Conservation (phyloP, 2,113 vertebrate species). For the Chamaea fasciata region DNA sequence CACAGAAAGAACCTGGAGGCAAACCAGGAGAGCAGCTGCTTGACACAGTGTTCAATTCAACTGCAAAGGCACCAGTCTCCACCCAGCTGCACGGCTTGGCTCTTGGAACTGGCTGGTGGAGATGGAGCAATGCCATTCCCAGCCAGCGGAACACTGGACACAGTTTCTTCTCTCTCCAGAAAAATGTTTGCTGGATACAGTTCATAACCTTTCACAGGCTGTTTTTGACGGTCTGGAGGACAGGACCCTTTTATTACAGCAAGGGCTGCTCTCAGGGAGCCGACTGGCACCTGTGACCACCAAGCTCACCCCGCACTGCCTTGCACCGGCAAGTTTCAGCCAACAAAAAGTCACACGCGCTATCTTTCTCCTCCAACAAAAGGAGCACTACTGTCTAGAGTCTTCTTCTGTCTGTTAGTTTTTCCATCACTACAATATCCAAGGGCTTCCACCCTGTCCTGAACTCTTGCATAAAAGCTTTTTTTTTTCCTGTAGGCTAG, state of each 20-base stretch:
- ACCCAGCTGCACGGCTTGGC: not conserved
- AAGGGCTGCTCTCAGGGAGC: not conserved
- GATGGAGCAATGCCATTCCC: not conserved
- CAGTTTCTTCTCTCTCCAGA: not conserved
- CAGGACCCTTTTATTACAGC: not conserved
- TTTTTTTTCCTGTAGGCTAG: not conserved
- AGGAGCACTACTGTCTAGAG: not conserved
- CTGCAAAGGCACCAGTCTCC: not conserved
- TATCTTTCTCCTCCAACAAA: not conserved
- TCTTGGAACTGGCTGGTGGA: not conserved
- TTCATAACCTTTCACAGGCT: not conserved
- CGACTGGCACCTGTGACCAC: fast-evolving
- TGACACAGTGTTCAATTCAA: not conserved
- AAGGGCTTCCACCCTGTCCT: not conserved
- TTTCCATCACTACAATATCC: not conserved
- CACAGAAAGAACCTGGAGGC: not conserved
- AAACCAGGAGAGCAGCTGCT: not conserved
- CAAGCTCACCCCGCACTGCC: not conserved
- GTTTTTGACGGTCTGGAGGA: not conserved
- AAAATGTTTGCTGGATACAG: not conserved
- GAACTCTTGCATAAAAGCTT: not conserved
- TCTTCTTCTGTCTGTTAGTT: not conserved
- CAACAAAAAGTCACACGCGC: not conserved
- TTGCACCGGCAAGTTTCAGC: not conserved
- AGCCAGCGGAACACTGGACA: not conserved